Base-by-base conservation (phyloP, 2,113 vertebrate genomes). In the Phyllostomus discolor region DNA sequence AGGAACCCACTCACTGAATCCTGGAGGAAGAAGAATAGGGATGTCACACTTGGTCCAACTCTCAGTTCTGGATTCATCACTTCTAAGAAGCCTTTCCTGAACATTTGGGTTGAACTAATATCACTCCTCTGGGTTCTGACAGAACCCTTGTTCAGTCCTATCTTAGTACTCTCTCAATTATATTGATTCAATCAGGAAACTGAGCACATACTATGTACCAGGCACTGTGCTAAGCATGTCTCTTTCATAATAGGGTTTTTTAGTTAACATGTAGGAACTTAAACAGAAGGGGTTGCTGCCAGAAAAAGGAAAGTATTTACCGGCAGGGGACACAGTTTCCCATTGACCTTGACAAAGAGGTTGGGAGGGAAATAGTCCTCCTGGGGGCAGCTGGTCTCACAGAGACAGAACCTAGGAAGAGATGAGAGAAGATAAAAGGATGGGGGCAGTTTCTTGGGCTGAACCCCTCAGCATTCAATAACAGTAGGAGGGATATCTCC, bases 331-430 rank as follows among this genome's bases (percentile, higher is more conserved):
- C 98, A 99, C 69, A 99, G 98, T 26, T 99, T 99, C 46, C 98
- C 98, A 20, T 99, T 99, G 97, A 99, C 98, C 89, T 99, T 99
- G 95, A 99, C 98, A 79, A 98, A 99, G 91, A 99, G 98, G 93
- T 99, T 99, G 84, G 98, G 98, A 62, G 98, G 98, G 31, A 99
- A 99, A 80, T 98, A 98, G 93, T 99, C 98, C 87, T 99, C 98
- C 90, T 99, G 98, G 12, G 98, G 98, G 59, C 98, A 99, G 97
- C 98, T 99, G 96, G 98, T 99, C 97, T 99, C 98, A 97, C 98
- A 99, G 97, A 99, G 95, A 96, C 98, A 99, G 95, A 99, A 99
- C 98, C 98, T 99, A 72, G 14, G 24, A 28, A 92, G 11, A 90
- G 64, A 73, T 46, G 91, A 90, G 35, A 96, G 43, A 72, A 43